Evolutionary conservation across 1,140 invertebrate species (phyloP), one percentile per base, ranked within the genome.

Genomic region (Drosophila virilis): DNA sequence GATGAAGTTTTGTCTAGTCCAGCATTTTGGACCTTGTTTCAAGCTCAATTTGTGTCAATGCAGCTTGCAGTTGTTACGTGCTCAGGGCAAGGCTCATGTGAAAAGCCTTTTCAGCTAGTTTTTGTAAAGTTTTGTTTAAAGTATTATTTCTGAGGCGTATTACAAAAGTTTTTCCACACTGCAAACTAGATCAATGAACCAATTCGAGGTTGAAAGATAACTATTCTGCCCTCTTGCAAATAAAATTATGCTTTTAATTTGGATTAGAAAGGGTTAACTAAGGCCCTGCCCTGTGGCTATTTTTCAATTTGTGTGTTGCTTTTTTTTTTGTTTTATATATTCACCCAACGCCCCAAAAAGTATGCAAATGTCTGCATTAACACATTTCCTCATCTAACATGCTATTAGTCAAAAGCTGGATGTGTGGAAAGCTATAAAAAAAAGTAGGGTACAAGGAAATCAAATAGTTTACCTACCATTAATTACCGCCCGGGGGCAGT

Each of bases 401-500:
- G 77, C 77, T 70, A 79, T 79, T 79, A 79, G 77, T 77, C 77
- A 73, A 64, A 73, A 58, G 46, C 64, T 65, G 33, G 15, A 55
- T 46, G 55, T 59, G 62, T 52, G 32, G 32, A 50, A 13, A 65
- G 61, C 40, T 55, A 45, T 40, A 48, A 75, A 78, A 77, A 77
- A 71, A 76, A 62, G 62, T 59, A 32, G 57, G 62, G 57, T 68
- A 74, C 69, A 77, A 77, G 69, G 74, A 79, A 79, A 79, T 79
- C 77, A 79, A 79, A 79, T 79, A 79, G 77, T 79, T 79, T 79
- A 74, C 74, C 69, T 77, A 69, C 77, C 77, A 79, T 79, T 79
- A 79, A 79, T 79, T 79, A 79, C 69, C 65, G 77, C 77, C 69
- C 55, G 59, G 77, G 77, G 77, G 74, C 77, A 79, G 77, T 74